Evolutionary conservation across 1,140 invertebrate species (phyloP), one percentile per base, ranked within the genome.

Genomic region (Sarcophaga peregrina): DNA sequence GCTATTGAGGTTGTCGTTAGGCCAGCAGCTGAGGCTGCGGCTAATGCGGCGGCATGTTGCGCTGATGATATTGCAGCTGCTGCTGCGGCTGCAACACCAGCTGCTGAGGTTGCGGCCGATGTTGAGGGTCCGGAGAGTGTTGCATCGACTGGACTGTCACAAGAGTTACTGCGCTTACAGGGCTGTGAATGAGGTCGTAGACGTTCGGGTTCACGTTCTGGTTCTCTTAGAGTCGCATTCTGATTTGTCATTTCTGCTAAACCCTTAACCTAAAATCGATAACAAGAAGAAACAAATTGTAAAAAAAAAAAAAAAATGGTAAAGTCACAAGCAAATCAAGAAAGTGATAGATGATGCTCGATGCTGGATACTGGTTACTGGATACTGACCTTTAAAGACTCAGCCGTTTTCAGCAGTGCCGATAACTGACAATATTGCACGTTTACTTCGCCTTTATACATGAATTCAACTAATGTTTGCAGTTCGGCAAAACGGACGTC

Each of bases 381-480:
- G 25, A 37, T 13, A 81, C 83, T 87, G 84, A 95, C 94, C 91
- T 97, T 96, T 68, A 98, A 93, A 90, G 96, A 97, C 92, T 97
- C 96, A 85, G 97, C 97, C 87, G 96, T 97, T 92, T 97, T 97
- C 85, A 98, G 93, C 86, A 98, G 93, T 85, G 95, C 95, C 86
- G 95, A 95, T 87, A 98, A 93, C 92, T 97, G 96, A 91, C 96
- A 96, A 91, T 97, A 96, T 91, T 97, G 95, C 86, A 98, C 96
- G 93, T 96, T 97, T 85, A 98, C 96, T 91, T 98, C 97, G 86
- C 97, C 97, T 91, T 96, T 96, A 94, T 98, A 98, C 96, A 98
- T 98, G 94, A 97, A 98, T 93, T 97, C 96, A 90, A 98, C 95
- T 89, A 98, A 94, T 85, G 96, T 97, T 90, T 96, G 94, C 90